Percentiles rank a stretch among this genome's conserved stretches.
Conservation (phyloP, 2,888 invertebrate genomes). For the Tachina lurida region DNA sequence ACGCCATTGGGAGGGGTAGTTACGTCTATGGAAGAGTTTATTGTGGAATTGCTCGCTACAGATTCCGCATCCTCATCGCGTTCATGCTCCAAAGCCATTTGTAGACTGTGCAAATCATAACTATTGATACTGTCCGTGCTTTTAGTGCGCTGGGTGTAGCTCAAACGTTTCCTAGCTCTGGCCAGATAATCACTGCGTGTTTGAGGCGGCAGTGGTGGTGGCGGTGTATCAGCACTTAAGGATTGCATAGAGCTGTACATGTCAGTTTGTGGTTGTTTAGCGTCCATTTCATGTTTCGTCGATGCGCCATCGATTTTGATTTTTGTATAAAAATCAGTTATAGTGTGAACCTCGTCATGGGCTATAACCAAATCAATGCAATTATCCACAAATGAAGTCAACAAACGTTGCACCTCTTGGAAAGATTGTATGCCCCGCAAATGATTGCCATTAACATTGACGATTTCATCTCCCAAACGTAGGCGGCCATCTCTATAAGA, state of each 20-base stretch:
- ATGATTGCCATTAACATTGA: slow-evolving; percentile 93
- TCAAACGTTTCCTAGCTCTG: slow-evolving; percentile 78
- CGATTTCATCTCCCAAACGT: slow-evolving; percentile 93
- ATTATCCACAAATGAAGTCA: slow-evolving; percentile 81
- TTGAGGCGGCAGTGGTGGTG: slow-evolving; percentile 33
- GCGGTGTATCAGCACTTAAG: slow-evolving; percentile 46
- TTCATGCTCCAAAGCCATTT: slow-evolving; percentile 77
- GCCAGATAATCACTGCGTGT: slow-evolving; percentile 70
- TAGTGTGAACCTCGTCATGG: slow-evolving; percentile 86
- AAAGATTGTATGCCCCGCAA: slow-evolving; percentile 88
- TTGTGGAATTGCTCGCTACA: slow-evolving; percentile 66
- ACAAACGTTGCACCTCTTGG: slow-evolving; percentile 86
- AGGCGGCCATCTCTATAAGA: slow-evolving; percentile 89
- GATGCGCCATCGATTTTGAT: slow-evolving; percentile 79
- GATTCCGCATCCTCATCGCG: slow-evolving; percentile 72
- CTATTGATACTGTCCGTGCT: slow-evolving; percentile 80
- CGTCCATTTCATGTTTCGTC: slow-evolving; percentile 18
- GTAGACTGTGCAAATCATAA: slow-evolving; percentile 79
- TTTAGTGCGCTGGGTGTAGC: slow-evolving; percentile 79
- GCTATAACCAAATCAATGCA: slow-evolving; percentile 86
- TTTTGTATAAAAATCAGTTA: slow-evolving; percentile 82
- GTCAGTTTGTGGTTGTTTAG: slow-evolving; percentile 54
- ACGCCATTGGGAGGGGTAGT: slow-evolving; percentile 1
- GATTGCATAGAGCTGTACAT: slow-evolving; percentile 72
- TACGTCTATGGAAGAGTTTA: slow-evolving; percentile 68